These are phyloP conservation scores for Pica pica DNA, from an alignment of 2,113 vertebrate genomes.

Conservation along the genomic window DNA sequence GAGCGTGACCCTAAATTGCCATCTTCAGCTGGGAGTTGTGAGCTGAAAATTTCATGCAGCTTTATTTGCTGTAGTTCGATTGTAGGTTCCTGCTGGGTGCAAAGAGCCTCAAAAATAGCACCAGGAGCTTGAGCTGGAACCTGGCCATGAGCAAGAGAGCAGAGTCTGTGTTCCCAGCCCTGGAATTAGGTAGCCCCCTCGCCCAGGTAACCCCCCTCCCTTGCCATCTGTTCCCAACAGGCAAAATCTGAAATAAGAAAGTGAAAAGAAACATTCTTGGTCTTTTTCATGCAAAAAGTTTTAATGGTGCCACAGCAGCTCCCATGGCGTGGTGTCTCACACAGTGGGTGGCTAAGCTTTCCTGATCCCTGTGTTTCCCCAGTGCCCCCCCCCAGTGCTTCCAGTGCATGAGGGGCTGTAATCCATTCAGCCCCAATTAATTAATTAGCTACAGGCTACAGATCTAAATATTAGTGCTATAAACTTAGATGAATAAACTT, in stretches of 20 bases:
- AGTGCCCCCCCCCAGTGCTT: no score
- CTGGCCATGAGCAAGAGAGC: neutral
- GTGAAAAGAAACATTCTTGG: neutral
- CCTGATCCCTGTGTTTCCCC: neutral
- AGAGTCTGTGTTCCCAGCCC: neutral
- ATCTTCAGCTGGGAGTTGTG: neutral
- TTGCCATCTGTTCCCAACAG: accelerated
- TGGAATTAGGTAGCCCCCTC: neutral
- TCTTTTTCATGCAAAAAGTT: constrained; percentile 47
- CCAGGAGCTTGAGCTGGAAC: neutral
- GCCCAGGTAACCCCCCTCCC: neutral
- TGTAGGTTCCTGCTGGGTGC: neutral
- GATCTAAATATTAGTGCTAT: neutral
- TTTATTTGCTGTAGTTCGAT: neutral
- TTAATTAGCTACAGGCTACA: neutral
- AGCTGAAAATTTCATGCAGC: neutral
- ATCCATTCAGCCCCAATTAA: neutral
- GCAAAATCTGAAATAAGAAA: neutral
- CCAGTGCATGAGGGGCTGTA: neutral
- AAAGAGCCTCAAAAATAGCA: accelerated
- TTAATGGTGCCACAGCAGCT: neutral
- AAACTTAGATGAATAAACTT: neutral
- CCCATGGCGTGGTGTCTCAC: neutral
- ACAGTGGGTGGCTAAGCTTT: neutral
- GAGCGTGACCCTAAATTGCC: neutral